phyloP scores from a whole-genome alignment of 2,888 invertebrate genomes.

The Ditylenchus weischeri region DNA sequence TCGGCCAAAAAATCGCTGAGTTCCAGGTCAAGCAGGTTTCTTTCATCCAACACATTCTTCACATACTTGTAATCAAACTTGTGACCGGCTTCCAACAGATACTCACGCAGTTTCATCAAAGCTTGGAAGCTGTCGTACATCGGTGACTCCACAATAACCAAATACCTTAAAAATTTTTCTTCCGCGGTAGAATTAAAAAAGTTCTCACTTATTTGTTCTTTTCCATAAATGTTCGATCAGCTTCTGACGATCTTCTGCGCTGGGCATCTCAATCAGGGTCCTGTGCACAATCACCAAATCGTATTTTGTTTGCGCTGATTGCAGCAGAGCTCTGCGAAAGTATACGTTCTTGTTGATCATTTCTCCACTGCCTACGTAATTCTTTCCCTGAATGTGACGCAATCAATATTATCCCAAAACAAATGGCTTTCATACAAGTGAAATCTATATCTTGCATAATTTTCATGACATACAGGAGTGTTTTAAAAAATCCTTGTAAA shows the following conservation, averaged over 20 bases:
- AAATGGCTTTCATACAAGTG: too few relatives aligned
- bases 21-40: slow-evolving; percentile 30
- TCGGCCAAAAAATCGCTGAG: slow-evolving; percentile 35
- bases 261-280: slow-evolving; percentile 43
- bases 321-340: slow-evolving; percentile 48
- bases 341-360: slow-evolving; percentile 43
- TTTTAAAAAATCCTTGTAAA: too few relatives aligned
- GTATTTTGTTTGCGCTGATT: slow-evolving; percentile 48
- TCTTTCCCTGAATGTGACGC: slow-evolving; percentile 13
- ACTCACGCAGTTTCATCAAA: slow-evolving; percentile 80
- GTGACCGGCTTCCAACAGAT: slow-evolving; percentile 67
- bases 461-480: too few relatives aligned
- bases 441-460: too few relatives aligned
- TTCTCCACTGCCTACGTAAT: slow-evolving; percentile 28
- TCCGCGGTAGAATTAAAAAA: neutral
- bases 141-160: slow-evolving; percentile 52
- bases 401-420: too few relatives aligned
- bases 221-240: slow-evolving; percentile 48
- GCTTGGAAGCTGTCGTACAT: slow-evolving; percentile 66
- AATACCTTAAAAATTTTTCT: slow-evolving; percentile 31
- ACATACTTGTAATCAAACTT: slow-evolving; percentile 31
- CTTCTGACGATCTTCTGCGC: slow-evolving; percentile 42
- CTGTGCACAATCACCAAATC: slow-evolving; percentile 54
- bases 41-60: slow-evolving; percentile 26
- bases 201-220: slow-evolving; percentile 43